Evolutionary conservation across 1,140 invertebrate species (phyloP).

Genomic region (Scaptomyza montana): DNA sequence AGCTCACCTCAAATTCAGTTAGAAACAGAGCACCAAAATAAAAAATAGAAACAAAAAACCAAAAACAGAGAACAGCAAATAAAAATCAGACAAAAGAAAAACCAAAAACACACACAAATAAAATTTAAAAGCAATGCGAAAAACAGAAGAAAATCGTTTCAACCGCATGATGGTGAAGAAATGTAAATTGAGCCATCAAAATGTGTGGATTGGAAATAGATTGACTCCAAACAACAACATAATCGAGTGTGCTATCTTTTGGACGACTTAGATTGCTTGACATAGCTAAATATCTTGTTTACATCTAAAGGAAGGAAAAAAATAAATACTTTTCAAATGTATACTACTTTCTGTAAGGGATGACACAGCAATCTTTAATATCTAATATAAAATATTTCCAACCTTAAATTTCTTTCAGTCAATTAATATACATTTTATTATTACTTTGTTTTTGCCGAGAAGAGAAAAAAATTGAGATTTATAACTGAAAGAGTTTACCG

Average conservation of each 20-base stretch:
- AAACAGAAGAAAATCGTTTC: slow-evolving; percentile 11
- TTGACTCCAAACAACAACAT: not conserved
- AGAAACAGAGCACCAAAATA: slow-evolving; percentile 33
- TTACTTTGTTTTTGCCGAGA: no score
- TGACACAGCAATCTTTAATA: no score
- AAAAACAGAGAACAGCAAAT: slow-evolving; percentile 11
- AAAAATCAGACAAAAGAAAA: not conserved
- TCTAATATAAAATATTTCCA: no score
- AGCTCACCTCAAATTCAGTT: slow-evolving; percentile 59
- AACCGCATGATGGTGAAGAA: not conserved
- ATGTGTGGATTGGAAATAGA: not conserved
- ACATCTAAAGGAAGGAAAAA: no score
- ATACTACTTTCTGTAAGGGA: no score
- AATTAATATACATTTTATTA: no score
- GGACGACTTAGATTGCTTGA: no score
- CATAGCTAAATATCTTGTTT: no score
- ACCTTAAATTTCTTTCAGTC: no score
- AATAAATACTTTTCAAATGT: no score
- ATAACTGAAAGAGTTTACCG: no score
- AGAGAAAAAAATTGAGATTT: no score
- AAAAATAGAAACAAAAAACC: not conserved
- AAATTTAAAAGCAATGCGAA: not conserved
- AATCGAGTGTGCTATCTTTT: not conserved
- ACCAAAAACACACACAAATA: slow-evolving; percentile 9
- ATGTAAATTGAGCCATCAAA: not conserved